Base-by-base conservation (phyloP, 35 echinoderm and acorn worm species). In the Holothuria glaberrima region DNA sequence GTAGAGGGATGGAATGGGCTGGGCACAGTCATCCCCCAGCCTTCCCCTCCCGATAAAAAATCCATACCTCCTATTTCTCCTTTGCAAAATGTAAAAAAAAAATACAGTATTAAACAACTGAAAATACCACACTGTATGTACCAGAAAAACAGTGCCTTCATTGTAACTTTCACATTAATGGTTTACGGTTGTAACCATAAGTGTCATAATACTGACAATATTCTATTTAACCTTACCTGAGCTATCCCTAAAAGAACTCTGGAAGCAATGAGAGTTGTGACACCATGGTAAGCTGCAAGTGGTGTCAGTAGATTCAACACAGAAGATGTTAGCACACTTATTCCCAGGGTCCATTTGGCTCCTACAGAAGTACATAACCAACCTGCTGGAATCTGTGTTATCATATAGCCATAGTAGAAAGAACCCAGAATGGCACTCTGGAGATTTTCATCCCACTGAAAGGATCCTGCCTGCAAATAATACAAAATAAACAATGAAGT, bases 351-450 rank as follows among this genome's bases (percentile, higher is more conserved):
- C 79, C 79, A 82, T 38, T 82, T 82, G 28, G 79, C 79, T 17
- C 79, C 50, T 6, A 82, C 21, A 57, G 17, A 50, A 32, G 71
- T 38, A n/a, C 71, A 45, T 5, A 69, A 25, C 25, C 25, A 83
- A 69, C 86, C 66, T 9, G 65, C 86, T 48, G 68, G 64, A 74
- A 88, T 71, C 24, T 88, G 64, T 2, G 86, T 72, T 6, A 88
- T 12, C 28, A 71, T 30, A 25, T 88, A 88, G 5, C 86, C 86
- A 19, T 88, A 88, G 66, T 56, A 88, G 26, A 71, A 88, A 5
- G 86, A 28, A 44, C 86, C 66, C 9, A 88, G 86, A 29, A 88
- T 48, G 19, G 45, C 30, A 73, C 63, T 35, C 67, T 88, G 64
- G 1, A 52, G 9, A 20, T 25, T 41, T 50, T 22, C 2, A 54